Conservation (phyloP, 2,888 invertebrate genomes). For the Eupithecia abbreviata region DNA sequence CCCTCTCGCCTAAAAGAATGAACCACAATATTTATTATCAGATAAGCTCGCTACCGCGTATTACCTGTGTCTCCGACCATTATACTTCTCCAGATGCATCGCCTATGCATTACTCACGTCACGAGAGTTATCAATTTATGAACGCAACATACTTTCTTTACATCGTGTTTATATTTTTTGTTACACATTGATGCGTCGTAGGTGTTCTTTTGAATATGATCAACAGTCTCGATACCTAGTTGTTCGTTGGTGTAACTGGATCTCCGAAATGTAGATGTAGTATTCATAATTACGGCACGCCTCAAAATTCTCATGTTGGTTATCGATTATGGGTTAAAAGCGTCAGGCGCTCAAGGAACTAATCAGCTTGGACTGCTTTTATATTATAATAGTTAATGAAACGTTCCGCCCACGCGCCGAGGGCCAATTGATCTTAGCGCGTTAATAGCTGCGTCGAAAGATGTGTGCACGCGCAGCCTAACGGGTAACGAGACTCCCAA, state of each 20-base stretch:
- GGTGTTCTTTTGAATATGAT: slow-evolving; percentile 54
- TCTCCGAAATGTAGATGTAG: slow-evolving; percentile 40
- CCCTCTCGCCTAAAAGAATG: slow-evolving; percentile 82
- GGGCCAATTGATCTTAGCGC: slow-evolving; percentile 75
- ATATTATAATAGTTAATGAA: slow-evolving; percentile 81
- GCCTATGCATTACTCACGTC: slow-evolving; percentile 79
- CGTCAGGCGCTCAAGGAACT: slow-evolving; percentile 68
- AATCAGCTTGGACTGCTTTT: slow-evolving; percentile 77
- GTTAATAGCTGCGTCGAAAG: slow-evolving; percentile 75
- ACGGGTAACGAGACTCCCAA: slow-evolving; percentile 63
- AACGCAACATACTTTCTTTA: slow-evolving; percentile 66
- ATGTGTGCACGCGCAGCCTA: slow-evolving; percentile 65
- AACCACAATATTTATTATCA: slow-evolving; percentile 83
- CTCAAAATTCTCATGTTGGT: slow-evolving; percentile 57
- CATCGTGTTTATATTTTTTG: slow-evolving; percentile 65
- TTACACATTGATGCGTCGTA: slow-evolving; percentile 61
- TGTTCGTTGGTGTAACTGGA: slow-evolving; percentile 32
- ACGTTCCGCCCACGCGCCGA: slow-evolving; percentile 75
- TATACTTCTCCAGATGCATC: slow-evolving; percentile 71
- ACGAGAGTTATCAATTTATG: slow-evolving; percentile 73
- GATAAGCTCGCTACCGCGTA: slow-evolving; percentile 82
- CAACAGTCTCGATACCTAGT: slow-evolving; percentile 20
- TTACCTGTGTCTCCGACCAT: slow-evolving; percentile 79
- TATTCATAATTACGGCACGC: slow-evolving; percentile 46
- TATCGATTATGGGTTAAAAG: slow-evolving; percentile 60